Evolutionary conservation across 2,888 invertebrate genomes (phyloP), one percentile per base, ranked within the genome.

Genomic region (Anorthoa munda): DNA sequence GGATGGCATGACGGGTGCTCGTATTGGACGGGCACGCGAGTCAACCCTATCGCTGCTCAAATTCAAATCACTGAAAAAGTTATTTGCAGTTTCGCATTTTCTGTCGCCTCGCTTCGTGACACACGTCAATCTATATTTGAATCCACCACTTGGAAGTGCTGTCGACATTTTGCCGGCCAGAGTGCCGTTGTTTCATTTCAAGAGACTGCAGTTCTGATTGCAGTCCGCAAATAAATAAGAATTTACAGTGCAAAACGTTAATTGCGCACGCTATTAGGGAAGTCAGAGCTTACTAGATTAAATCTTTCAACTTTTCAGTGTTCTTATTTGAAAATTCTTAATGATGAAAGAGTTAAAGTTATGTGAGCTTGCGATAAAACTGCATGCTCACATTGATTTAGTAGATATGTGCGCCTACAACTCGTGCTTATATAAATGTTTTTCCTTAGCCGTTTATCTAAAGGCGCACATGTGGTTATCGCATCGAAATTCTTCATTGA

Each of bases 1-100:
- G 94, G 94, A 96, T 96, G 95, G 95, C 95, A 96, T 96, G 96
- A 96, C 96, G 93, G 90, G 92, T 91, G 94, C 94, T 94, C 94
- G 95, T 95, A 95, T 93, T 86, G 84, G 77, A 82, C 81, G 73
- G 81, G 77, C 90, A 89, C 87, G 88, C 93, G 92, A 93, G 91
- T 92, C 88, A 92, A 88, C 90, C 90, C 90, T 91, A 92, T 92
- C 92, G 88, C 86, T 82, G 77, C 85, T 87, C 87, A 83, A 85
- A 88, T 90, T 90, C 88, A 90, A 91, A 92, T 88, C 85, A 82
- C 86, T 86, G 84, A 87, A 89, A 89, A 89, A 87, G 80, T 80
- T 86, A 89, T 86, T 88, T 86, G 84, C 87, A 81, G 83, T 82
- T 84, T 84, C 84, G 77, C 81, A 87, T 87, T 87, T 86, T 79